Evolutionary conservation across 2,113 vertebrate species (phyloP), one percentile per base, ranked within the genome.

Genomic region (Callipepla californica): DNA sequence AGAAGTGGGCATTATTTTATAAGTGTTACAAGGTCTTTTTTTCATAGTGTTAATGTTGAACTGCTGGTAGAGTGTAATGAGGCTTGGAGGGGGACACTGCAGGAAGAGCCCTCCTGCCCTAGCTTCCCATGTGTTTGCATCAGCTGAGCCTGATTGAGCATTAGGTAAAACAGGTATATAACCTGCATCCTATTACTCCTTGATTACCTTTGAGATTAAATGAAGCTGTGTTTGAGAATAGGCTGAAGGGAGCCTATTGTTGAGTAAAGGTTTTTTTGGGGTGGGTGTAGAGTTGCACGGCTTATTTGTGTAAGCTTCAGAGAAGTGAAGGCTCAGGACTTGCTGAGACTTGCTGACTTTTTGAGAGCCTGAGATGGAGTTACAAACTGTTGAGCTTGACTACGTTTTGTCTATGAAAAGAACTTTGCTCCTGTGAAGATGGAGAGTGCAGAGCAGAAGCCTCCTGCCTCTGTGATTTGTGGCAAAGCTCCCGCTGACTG

Each of bases 231-330:
- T 47, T 87, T 85, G 13, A 26, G 40, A 79, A 85, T 69, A 12
- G 11, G 3, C 1, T 36, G 26, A n/a, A 20, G 7, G 12, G 51
- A 9, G 0, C 0, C 13, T 36, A 36, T 4, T 62, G 1, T 0
- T 0, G 17, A 13, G 8, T 13, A 3, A 5, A 8, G 3, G 34
- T 0, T 57, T 16, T 1, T 0, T 22, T 13, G 17, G 14, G 2
- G 1, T 12, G 0, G 8, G 7, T 63, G 20, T 20, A 30, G 30
- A 1, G 18, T 13, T 32, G 2, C 4, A 0, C 2, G 6, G 13
- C 44, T 44, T 44, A 44, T 7, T 12, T 65, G 8, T 0, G 0
- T 14, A 21, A 57, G 4, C 19, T 55, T 73, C 7, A 20, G 58
- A 26, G 48, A 38, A 3, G 11, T 75, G 32, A n/a, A 42, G 18